phyloP scores from a whole-genome alignment of 1,140 invertebrate genomes.

The Habropoda laboriosa region DNA sequence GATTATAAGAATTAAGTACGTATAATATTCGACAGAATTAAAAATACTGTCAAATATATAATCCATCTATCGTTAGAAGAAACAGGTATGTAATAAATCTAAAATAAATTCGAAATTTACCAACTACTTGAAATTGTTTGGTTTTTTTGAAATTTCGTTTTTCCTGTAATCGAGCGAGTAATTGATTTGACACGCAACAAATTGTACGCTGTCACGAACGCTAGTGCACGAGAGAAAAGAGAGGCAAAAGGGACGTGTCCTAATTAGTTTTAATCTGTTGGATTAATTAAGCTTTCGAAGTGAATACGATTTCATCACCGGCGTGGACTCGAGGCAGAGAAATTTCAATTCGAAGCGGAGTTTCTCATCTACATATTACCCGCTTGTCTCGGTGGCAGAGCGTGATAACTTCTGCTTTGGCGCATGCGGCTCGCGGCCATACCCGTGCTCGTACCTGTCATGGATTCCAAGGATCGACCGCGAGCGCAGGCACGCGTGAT shows the following conservation, averaged over 20 bases:
- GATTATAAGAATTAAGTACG: background rate
- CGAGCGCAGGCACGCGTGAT: conserved; percentile 73
- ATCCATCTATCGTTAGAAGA: no score
- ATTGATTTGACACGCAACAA: conserved; percentile 21
- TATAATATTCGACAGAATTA: background rate
- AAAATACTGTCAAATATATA: background rate
- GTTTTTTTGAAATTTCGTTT: background rate
- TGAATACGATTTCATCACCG: background rate
- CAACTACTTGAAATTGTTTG: background rate
- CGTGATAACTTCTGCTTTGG: conserved; percentile 55
- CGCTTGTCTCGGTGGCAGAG: conserved; percentile 47
- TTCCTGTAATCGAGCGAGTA: conserved; percentile 5
- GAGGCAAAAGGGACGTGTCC: background rate
- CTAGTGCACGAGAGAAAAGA: background rate
- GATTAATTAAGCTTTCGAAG: conserved; percentile 17
- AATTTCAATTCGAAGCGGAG: conserved; percentile 49
- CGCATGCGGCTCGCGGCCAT: conserved; percentile 58
- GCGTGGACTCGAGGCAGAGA: background rate
- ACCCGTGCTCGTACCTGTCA: conserved; percentile 72
- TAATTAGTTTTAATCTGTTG: conserved; percentile 15
- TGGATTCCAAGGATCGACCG: conserved; percentile 77
- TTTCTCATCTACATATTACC: conserved; percentile 53
- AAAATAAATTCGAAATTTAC: background rate
- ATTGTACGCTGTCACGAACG: conserved; percentile 6
- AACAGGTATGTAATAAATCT: background rate